Conservation (phyloP, 2,797 vertebrate species). For the Enteromius paludinosus region DNA sequence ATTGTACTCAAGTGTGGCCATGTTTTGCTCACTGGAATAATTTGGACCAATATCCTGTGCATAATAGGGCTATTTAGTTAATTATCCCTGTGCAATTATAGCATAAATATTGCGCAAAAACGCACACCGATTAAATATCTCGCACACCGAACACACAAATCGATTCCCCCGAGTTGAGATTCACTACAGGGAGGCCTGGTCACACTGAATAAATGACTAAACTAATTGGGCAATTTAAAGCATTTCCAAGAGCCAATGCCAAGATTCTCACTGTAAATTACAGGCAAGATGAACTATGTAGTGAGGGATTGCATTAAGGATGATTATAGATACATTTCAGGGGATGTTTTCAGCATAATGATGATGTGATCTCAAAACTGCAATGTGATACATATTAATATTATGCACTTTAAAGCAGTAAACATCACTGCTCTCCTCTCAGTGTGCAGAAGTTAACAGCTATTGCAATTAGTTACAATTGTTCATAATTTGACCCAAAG, state of each 20-base stretch:
- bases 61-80: constrained; percentile 41
- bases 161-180: constrained; percentile 1
- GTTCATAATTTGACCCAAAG: background rate
- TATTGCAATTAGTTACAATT: background rate
- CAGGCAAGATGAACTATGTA: background rate
- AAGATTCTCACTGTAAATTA: background rate
- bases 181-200: constrained; percentile 23
- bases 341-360: background rate
- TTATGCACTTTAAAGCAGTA: background rate
- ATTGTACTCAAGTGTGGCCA: constrained; percentile 13
- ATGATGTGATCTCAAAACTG: background rate
- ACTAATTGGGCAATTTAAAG: constrained; percentile 52
- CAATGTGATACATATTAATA: background rate
- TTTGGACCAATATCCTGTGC: constrained; percentile 18
- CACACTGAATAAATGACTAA: constrained; percentile 21
- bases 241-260: constrained; percentile 1
- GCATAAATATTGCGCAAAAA: constrained; percentile 30
- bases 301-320: constrained; percentile 8
- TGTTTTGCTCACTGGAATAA: constrained; percentile 14
- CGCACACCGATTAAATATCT: constrained; percentile 36
- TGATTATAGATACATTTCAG: background rate
- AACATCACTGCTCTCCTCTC: background rate
- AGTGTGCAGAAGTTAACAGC: background rate
- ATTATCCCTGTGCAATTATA: constrained; percentile 44
- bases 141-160: constrained; percentile 31